phyloP scores from a whole-genome alignment of 2,113 vertebrate genomes.

The Chunga burmeisteri region DNA sequence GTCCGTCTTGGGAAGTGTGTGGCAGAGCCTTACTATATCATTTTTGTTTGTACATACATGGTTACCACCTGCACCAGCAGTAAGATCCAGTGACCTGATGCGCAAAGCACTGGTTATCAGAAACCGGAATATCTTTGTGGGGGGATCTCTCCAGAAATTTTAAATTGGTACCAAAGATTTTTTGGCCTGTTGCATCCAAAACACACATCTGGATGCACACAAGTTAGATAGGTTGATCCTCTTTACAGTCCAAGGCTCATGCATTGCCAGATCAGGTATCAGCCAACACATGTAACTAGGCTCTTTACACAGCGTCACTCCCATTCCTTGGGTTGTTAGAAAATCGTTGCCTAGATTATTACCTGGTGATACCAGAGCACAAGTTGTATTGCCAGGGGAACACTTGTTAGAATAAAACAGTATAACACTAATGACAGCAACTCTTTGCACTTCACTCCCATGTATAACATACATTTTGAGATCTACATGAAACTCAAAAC shows the following conservation, averaged over 20 bases:
- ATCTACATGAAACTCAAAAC: not conserved
- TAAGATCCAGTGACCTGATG: not conserved
- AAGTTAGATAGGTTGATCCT: not conserved
- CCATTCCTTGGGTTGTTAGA: not conserved
- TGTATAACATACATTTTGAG: not conserved
- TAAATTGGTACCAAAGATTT: not conserved
- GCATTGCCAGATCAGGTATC: not conserved
- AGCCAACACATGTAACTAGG: not conserved
- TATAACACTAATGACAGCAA: not conserved
- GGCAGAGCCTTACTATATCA: not conserved
- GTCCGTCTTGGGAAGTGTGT: not conserved
- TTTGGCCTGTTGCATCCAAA: not conserved
- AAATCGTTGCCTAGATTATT: not conserved
- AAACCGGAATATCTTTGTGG: not conserved
- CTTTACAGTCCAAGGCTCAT: not conserved
- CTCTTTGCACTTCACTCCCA: not conserved
- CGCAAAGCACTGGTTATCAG: not conserved
- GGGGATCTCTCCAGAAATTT: not conserved
- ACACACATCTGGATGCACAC: not conserved
- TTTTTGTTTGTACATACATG: not conserved
- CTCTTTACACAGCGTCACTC: not conserved
- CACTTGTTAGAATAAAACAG: not conserved
- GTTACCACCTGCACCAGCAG: not conserved
- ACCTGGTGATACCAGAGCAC: not conserved
- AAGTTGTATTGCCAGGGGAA: not conserved